phyloP scores from a whole-genome alignment of 2,113 vertebrate species.

The Callaeas wilsoni region DNA sequence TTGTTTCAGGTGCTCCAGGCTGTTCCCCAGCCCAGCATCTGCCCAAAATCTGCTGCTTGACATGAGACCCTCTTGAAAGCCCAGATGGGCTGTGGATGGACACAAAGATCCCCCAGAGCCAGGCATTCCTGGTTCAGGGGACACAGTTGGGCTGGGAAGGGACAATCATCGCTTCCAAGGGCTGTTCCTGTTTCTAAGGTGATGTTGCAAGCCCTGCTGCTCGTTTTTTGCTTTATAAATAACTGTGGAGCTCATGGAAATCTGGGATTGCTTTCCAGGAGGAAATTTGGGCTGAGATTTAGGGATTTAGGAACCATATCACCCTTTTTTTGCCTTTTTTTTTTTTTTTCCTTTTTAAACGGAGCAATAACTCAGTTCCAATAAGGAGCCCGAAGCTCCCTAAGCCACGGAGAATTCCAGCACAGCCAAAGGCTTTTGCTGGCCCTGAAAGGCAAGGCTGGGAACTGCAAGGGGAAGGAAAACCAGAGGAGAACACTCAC shows the following conservation, averaged over 20 bases:
- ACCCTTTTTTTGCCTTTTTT: too few species aligned
- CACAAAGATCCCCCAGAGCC: too few species aligned
- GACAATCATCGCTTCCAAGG: neutral
- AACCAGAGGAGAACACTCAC: fast-evolving
- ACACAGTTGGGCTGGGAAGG: fast-evolving
- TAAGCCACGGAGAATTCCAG: fast-evolving
- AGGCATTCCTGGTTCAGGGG: neutral
- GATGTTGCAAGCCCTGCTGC: neutral
- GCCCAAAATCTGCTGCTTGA: fast-evolving
- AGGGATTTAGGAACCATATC: fast-evolving
- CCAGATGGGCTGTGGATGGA: fast-evolving
- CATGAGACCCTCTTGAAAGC: fast-evolving
- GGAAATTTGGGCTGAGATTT: neutral
- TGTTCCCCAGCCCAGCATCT: neutral
- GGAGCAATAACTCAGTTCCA: fast-evolving
- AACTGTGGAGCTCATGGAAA: neutral
- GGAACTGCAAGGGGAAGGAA: neutral
- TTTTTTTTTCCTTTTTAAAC: neutral
- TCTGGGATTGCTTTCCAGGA: neutral
- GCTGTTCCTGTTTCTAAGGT: neutral
- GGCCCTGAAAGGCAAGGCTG: neutral
- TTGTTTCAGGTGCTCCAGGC: neutral
- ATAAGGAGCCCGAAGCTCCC: fast-evolving
- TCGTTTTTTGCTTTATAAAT: neutral
- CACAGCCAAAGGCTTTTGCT: neutral